Evolutionary conservation across 2,113 vertebrate species (phyloP).

Genomic region (Salvelinus namaycush): DNA sequence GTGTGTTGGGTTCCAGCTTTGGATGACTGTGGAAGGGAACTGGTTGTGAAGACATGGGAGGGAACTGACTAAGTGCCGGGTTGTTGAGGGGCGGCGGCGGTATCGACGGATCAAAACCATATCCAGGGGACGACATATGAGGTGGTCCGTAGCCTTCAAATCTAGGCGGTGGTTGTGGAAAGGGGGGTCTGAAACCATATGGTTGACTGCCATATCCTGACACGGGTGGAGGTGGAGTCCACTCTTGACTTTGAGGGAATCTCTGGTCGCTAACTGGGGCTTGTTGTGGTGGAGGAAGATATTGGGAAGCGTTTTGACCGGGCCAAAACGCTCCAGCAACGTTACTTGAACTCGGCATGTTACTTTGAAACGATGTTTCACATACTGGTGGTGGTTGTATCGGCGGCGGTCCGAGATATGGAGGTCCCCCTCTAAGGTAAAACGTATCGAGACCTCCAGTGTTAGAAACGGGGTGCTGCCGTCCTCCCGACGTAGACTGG

Average conservation of each 20-base stretch:
- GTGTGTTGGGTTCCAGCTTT: neutral
- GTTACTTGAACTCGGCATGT: neutral
- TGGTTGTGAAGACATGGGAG: neutral
- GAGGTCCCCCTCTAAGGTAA: neutral
- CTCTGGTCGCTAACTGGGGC: neutral
- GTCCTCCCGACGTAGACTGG: conserved; percentile 12
- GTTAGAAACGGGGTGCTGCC: conserved; percentile 7
- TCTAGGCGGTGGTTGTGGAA: neutral
- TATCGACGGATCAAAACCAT: conserved; percentile 53
- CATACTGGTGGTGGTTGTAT: neutral
- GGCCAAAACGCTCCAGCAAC: neutral
- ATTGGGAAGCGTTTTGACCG: neutral
- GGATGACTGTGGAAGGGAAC: neutral
- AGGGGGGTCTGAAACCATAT: conserved; percentile 18
- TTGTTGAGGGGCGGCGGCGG: conserved; percentile 55
- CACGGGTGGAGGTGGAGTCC: neutral
- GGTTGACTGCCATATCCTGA: conserved; percentile 3
- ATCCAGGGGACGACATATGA: conserved; percentile 6
- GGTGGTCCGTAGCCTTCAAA: conserved; percentile 8
- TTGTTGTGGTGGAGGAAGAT: conserved; percentile 2
- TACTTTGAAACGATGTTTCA: neutral
- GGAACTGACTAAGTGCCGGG: conserved; percentile 10
- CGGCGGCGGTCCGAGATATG: neutral
- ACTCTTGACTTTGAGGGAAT: neutral
- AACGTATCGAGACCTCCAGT: neutral